Conservation (phyloP, 2,113 vertebrate species). For the Proteles cristata region DNA sequence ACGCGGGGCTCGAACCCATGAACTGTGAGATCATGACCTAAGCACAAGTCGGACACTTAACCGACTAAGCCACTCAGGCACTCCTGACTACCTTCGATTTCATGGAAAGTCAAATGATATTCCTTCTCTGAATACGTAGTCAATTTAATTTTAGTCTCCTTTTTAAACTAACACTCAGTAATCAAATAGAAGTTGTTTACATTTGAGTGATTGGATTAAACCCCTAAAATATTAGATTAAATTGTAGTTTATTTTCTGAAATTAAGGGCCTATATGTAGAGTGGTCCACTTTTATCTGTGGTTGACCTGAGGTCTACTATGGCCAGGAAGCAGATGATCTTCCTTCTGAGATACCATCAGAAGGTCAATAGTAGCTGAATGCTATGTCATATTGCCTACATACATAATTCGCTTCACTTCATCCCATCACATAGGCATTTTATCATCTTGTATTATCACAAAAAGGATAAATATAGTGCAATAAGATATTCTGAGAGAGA, state of each 20-base stretch:
- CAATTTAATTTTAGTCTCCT: conserved; percentile 38
- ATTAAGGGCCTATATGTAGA: background rate
- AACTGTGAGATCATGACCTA: too few relatives aligned
- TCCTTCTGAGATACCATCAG: background rate
- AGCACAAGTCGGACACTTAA: too few relatives aligned
- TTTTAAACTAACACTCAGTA: conserved; percentile 19
- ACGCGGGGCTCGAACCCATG: too few relatives aligned
- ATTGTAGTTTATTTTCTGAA: conserved; percentile 36
- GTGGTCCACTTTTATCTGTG: background rate
- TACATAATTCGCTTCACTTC: background rate
- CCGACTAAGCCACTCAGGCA: too few relatives aligned
- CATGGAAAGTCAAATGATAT: conserved; percentile 9
- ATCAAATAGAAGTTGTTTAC: background rate
- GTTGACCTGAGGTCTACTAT: background rate
- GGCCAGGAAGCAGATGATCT: background rate
- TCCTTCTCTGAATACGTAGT: background rate
- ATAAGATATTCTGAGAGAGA: background rate
- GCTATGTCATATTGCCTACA: background rate
- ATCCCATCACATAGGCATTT: background rate
- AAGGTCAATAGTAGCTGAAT: background rate
- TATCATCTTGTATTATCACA: background rate
- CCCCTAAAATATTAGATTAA: background rate
- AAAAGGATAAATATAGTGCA: background rate
- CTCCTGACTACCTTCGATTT: background rate
- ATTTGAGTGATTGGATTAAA: conserved; percentile 24